Conservation (phyloP, 2,888 invertebrate species). For the Melinaea menophilus region DNA sequence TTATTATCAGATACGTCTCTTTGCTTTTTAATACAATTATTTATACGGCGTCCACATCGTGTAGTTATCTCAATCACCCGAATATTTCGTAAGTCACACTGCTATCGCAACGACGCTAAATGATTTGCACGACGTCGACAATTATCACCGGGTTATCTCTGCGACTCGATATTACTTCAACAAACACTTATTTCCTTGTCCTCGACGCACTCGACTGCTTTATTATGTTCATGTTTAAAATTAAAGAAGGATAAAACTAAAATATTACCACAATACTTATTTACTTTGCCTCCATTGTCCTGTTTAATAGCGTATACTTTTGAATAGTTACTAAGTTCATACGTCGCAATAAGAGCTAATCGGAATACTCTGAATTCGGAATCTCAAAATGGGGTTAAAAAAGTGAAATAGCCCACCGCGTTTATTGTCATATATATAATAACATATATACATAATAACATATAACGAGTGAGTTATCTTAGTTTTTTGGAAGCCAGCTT, state of each 20-base stretch:
- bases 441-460: too few relatives aligned
- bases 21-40: too few relatives aligned
- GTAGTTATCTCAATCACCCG: slow-evolving; percentile 1
- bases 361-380: too few relatives aligned
- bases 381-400: too few relatives aligned
- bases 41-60: too few relatives aligned
- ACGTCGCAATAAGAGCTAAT: too few relatives aligned
- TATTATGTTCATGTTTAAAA: not conserved
- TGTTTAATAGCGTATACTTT: too few relatives aligned
- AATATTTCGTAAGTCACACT: slow-evolving; percentile 13
- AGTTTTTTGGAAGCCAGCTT: not conserved
- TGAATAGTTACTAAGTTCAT: too few relatives aligned
- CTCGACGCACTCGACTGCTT: not conserved
- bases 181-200: slow-evolving; percentile 2
- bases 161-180: not conserved
- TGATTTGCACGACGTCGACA: slow-evolving; percentile 20
- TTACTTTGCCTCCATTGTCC: too few relatives aligned
- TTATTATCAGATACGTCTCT: too few relatives aligned
- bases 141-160: slow-evolving; percentile 12
- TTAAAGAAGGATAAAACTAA: not conserved
- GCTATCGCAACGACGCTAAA: slow-evolving; percentile 17
- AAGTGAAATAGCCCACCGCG: too few relatives aligned
- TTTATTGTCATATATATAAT: too few relatives aligned
- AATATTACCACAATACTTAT: not conserved
- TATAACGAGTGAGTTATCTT: not conserved